Evolutionary conservation across 2,113 vertebrate genomes (phyloP), one percentile per base, ranked within the genome.

Genomic region (Myiagra hebetior): DNA sequence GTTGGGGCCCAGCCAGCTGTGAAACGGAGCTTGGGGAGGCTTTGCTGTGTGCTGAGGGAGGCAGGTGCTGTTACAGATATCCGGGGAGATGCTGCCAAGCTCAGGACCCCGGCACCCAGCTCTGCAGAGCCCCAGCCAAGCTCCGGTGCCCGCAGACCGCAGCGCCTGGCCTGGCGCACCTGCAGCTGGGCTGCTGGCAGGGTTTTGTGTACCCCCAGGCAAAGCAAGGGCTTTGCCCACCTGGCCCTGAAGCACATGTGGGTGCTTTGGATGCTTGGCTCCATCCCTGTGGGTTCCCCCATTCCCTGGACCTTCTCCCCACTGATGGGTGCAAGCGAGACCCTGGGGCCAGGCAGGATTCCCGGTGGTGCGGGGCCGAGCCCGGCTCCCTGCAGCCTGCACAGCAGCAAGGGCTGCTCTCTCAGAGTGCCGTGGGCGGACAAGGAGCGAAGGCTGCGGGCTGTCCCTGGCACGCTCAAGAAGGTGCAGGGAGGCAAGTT

Each of bases 401-500:
- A 7, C 47, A 14, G 42, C 1, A 3, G 44, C 5, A 6, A 14
- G 21, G 41, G 53, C 81, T 62, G 46, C 53, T 1, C 16, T 18
- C 74, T 76, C 6, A 1, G 33, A 75, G 73, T 0, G 4, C 84
- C 3, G 17, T 42, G 78, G 70, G 94, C 5, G 5, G 85, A 65
- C 2, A 1, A 10, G 84, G 73, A 89, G 72, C 4, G 6, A 95
- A 75, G 80, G 86, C 95, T 96, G 90, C 28, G 4, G 90, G 94
- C 92, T 95, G 94, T 92, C 91, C 95, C 95, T 91, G 27, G 90
- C 93, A 83, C 4, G 9, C 90, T 96, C 76, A 63, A 13, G 84
- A 68, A 95, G 92, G 94, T 91, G 91, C 93, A 97, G 80, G 86
- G 96, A 97, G 95, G 96, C 98, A 98, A 98, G 98, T 97, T 35